Conservation (phyloP, 1,140 invertebrate genomes). For the Danaus melanippus region DNA sequence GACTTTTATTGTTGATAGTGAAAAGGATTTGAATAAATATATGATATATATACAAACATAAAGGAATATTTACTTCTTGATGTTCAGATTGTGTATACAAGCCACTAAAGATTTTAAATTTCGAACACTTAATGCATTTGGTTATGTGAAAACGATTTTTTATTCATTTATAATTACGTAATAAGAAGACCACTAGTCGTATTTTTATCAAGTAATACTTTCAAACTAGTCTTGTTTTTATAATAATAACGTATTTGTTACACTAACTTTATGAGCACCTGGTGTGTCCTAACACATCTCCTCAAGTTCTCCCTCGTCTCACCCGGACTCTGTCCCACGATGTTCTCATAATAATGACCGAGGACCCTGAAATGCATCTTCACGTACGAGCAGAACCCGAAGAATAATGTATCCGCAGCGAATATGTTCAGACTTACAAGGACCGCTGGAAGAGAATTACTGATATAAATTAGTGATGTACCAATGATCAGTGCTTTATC, state of each 20-base stretch:
- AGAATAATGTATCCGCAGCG: conserved; percentile 34
- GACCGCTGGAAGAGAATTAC: conserved; percentile 24
- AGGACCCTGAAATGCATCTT: conserved; percentile 38
- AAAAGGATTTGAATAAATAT: no score
- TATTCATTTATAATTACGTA: no score
- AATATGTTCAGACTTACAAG: conserved; percentile 29
- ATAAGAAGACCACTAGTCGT: no score
- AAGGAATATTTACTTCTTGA: no score
- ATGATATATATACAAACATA: no score
- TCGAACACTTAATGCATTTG: no score
- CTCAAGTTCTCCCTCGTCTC: conserved; percentile 14
- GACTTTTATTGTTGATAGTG: no score
- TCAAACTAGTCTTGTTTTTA: no score
- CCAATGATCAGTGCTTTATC: no score
- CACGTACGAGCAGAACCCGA: conserved; percentile 32
- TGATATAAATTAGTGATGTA: neutral
- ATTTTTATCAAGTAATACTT: conserved; percentile 2
- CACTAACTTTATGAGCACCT: conserved; percentile 41
- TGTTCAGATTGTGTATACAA: no score
- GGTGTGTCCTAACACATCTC: conserved; percentile 29
- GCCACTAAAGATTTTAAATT: no score
- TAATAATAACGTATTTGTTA: neutral
- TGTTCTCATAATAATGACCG: conserved; percentile 24
- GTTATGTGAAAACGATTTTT: no score
- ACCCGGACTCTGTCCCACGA: conserved; percentile 4